phyloP scores from a whole-genome alignment of 64 coral and sea anemone genomes.

The Stylophora pistillata region DNA sequence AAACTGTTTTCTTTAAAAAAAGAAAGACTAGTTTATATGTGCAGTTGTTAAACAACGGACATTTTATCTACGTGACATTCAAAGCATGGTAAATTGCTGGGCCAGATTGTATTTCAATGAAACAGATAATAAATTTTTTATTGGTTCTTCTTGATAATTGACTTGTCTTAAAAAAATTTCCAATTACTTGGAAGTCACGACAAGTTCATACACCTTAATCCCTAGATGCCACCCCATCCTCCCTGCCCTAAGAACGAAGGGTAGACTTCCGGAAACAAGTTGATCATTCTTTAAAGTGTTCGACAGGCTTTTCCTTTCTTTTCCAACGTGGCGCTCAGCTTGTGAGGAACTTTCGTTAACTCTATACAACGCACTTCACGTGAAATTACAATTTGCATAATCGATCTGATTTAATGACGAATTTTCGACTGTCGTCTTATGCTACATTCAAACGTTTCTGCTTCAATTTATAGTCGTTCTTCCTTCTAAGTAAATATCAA shows the following conservation, averaged over 20 bases:
- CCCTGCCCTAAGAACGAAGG: no score
- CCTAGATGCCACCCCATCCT: no score
- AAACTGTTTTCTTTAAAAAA: constrained; percentile 2
- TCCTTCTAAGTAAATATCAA: neutral
- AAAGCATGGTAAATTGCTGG: constrained; percentile 4
- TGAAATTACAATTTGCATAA: constrained; percentile 15
- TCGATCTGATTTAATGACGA: neutral
- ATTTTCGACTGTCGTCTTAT: neutral
- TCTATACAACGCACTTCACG: neutral
- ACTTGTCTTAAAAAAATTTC: neutral
- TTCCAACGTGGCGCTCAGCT: neutral
- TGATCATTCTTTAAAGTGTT: no score
- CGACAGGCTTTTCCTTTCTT: no score
- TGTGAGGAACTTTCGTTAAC: neutral
- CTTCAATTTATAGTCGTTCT: neutral
- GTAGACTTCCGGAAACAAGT: no score
- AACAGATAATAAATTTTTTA: neutral
- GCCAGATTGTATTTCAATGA: constrained; percentile 11
- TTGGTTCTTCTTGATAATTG: neutral
- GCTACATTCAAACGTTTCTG: neutral
- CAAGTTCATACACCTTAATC: no score
- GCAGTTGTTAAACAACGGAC: constrained; percentile 15
- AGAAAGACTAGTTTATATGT: neutral
- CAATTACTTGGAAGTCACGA: no score
- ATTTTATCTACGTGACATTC: neutral